Base-by-base conservation (phyloP, 2,113 vertebrate genomes). In the Indicator indicator region DNA sequence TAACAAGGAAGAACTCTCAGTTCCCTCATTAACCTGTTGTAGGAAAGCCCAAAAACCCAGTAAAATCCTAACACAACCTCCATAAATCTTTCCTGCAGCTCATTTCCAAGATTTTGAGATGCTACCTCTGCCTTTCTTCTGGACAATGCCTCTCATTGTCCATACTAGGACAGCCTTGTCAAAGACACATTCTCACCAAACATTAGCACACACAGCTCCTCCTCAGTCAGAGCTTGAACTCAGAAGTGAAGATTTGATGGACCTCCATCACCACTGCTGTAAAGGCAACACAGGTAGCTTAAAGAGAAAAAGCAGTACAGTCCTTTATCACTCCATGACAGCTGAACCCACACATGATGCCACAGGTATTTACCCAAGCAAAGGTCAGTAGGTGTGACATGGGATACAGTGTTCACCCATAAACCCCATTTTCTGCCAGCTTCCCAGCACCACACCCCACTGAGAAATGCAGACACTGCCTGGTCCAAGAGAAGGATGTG, bases 11-110 rank as follows among this genome's bases (percentile, higher is more conserved):
- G 56, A 79, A 24, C 36, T 65, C 20, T 5, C 18, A 14, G 48
- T 28, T n/a, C 2, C 19, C 27, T 33, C 50, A 16, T 1, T 17
- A 26, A 72, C 42, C 55, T 33, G 58, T 36, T 1, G 0, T 11
- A 38, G 83, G 56, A 86, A 93, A 92, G 68, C 28, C 48, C 58
- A 69, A 9, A 32, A 71, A 62, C 30, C 18, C 58, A 46, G 36
- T 17, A 76, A 93, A 95, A 86, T 16, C 58, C 62, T 23, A 46
- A 46, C 8, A 20, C 16, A 21, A 16, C 23, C 42, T 86, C 60
- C 59, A 63, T 15, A 80, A 94, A 89, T 33, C 64, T 40, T 76
- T 52, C 14, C 4, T 30, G 46, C 21, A 86, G 55, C 70, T 33
- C 4, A 14, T 26, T 90, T 50, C 69, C 73, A 69, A 48, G 16